Percentiles rank a stretch among this genome's conserved stretches.
Evolutionary conservation across 2,888 invertebrate genomes (phyloP).

Genomic region (Philereme vetulata): DNA sequence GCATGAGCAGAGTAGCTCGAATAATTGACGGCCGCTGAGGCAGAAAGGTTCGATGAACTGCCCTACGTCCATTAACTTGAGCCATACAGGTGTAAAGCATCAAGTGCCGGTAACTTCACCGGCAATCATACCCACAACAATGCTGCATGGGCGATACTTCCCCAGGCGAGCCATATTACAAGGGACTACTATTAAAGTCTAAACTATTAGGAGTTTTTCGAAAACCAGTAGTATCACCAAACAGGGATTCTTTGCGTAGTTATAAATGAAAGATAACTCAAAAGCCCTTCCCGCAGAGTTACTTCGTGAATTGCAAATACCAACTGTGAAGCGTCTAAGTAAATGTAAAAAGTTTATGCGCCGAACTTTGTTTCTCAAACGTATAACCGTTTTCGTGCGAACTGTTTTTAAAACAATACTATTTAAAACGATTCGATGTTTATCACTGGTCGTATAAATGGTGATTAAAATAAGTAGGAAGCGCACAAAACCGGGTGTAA

Average conservation of each 20-base stretch:
- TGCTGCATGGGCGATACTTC: too few relatives aligned
- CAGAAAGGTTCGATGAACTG: too few relatives aligned
- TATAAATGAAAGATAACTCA: constrained; percentile 82
- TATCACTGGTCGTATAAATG: constrained; percentile 65
- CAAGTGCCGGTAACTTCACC: too few relatives aligned
- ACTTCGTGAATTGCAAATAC: constrained; percentile 81
- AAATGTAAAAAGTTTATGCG: constrained; percentile 54
- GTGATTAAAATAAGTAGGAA: constrained; percentile 78
- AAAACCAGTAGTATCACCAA: constrained; percentile 46
- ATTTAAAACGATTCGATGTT: constrained; percentile 57
- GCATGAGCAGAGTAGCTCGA: too few relatives aligned
- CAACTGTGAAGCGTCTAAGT: constrained; percentile 53
- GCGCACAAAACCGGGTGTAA: constrained; percentile 65
- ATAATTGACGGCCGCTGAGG: too few relatives aligned
- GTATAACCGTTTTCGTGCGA: constrained; percentile 46
- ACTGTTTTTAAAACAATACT: constrained; percentile 64
- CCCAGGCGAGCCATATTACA: too few relatives aligned
- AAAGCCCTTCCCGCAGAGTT: constrained; percentile 72
- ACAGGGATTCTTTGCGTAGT: constrained; percentile 66
- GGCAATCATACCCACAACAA: too few relatives aligned
- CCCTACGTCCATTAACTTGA: too few relatives aligned
- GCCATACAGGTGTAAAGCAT: too few relatives aligned
- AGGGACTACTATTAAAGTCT: neutral
- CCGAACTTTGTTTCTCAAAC: constrained; percentile 44
- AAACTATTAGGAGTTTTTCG: constrained; percentile 30